Evolutionary conservation across 2,888 invertebrate species (phyloP).

Genomic region (Phortica magna): DNA sequence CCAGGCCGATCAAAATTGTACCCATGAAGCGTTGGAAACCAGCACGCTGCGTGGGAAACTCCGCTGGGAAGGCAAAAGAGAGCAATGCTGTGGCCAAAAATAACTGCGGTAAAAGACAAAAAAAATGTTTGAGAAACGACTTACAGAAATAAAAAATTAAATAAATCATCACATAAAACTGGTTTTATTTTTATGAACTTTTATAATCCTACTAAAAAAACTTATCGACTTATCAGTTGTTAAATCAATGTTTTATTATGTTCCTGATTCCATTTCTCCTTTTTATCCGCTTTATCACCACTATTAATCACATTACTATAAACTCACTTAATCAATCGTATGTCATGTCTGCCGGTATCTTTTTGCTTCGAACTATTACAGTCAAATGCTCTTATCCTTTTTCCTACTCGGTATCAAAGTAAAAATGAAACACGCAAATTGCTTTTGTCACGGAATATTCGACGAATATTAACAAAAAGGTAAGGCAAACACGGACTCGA

Average conservation of each 20-base stretch:
- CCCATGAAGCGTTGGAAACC: conserved; percentile 68
- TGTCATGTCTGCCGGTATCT: not conserved
- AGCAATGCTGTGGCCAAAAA: conserved; percentile 72
- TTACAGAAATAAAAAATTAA: not conserved
- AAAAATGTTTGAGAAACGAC: not conserved
- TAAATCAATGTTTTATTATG: too few species aligned
- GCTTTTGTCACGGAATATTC: conserved; percentile 58
- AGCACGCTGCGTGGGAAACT: conserved; percentile 67
- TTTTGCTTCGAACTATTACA: conserved; percentile 58
- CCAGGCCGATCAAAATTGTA: conserved; percentile 61
- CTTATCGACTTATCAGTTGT: too few species aligned
- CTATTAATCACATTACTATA: too few species aligned
- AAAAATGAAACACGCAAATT: conserved; percentile 51
- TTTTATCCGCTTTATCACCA: too few species aligned
- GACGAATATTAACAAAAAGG: conserved; percentile 31
- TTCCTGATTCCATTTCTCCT: too few species aligned
- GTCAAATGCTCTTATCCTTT: conserved; percentile 67
- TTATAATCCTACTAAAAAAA: too few species aligned
- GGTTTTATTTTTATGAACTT: too few species aligned
- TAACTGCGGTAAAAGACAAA: conserved; percentile 55
- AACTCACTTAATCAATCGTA: too few species aligned
- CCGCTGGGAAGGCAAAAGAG: conserved; percentile 74
- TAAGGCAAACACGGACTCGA: conserved; percentile 27
- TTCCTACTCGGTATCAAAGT: conserved; percentile 45
- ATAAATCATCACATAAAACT: too few species aligned